phyloP scores from a whole-genome alignment of 2,113 vertebrate species.

The Dasypus novemcinctus region DNA sequence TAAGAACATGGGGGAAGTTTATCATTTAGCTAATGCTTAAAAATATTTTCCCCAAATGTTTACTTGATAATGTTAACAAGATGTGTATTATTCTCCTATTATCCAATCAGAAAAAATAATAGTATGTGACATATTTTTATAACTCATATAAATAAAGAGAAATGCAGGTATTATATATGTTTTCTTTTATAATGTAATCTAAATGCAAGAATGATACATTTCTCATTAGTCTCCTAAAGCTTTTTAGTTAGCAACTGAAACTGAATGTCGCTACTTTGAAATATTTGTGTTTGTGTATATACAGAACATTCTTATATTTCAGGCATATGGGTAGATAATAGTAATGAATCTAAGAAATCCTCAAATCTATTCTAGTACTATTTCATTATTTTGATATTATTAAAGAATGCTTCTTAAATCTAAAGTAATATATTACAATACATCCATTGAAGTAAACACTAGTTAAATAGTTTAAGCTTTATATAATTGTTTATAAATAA shows the following conservation, averaged over 20 bases:
- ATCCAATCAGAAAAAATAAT: background rate
- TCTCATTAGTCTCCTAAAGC: background rate
- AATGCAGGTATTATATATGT: accelerated
- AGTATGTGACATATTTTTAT: background rate
- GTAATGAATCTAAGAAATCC: background rate
- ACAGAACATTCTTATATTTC: background rate
- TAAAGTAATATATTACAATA: background rate
- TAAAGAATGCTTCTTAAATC: background rate
- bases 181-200: background rate
- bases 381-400: background rate
- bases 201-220: background rate
- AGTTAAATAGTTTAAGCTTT: background rate
- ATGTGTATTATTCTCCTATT: background rate
- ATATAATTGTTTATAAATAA: background rate
- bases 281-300: background rate
- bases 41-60: background rate
- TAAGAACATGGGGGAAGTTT: background rate
- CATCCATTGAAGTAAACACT: background rate
- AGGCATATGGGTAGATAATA: background rate
- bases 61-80: background rate
- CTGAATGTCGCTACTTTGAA: background rate
- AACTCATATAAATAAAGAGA: background rate
- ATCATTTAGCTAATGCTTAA: background rate
- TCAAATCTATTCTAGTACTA: background rate
- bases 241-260: background rate